phyloP scores from a whole-genome alignment of 2,888 invertebrate genomes.

The Octonoba sinensis region DNA sequence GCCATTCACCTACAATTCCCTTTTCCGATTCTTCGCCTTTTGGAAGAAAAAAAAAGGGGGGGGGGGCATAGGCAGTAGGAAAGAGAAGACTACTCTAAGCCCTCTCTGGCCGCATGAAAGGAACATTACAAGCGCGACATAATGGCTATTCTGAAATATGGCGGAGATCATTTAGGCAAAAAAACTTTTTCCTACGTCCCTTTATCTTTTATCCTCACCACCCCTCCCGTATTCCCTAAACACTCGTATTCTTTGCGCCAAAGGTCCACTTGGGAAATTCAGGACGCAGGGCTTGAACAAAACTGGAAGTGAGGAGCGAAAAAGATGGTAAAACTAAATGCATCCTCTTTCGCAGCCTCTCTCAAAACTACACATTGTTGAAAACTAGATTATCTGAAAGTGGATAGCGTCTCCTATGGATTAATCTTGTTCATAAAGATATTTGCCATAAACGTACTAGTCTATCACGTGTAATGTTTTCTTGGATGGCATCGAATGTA shows the following conservation, averaged over 20 bases:
- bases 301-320: not conserved
- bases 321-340: constrained; percentile 15
- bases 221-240: constrained; percentile 29
- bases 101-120: constrained; percentile 47
- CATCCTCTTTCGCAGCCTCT: no score
- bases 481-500: no score
- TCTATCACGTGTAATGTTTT: no score
- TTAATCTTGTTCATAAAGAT: no score
- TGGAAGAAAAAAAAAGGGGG: constrained; percentile 10
- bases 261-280: constrained; percentile 54
- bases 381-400: no score
- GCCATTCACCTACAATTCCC: constrained; percentile 28
- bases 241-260: constrained; percentile 38
- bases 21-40: constrained; percentile 34
- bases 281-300: constrained; percentile 6
- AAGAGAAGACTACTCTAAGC: constrained; percentile 9
- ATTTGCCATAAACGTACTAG: no score
- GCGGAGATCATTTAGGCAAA: constrained; percentile 59
- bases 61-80: not conserved
- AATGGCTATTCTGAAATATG: constrained; percentile 64
- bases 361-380: no score
- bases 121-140: constrained; percentile 60
- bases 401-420: no score
- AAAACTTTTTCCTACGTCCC: constrained; percentile 23
- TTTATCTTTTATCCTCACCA: constrained; percentile 15